These are phyloP conservation scores for Ictidomys tridecemlineatus DNA, from an alignment of 2,113 vertebrate species.

Conservation along the genomic window DNA sequence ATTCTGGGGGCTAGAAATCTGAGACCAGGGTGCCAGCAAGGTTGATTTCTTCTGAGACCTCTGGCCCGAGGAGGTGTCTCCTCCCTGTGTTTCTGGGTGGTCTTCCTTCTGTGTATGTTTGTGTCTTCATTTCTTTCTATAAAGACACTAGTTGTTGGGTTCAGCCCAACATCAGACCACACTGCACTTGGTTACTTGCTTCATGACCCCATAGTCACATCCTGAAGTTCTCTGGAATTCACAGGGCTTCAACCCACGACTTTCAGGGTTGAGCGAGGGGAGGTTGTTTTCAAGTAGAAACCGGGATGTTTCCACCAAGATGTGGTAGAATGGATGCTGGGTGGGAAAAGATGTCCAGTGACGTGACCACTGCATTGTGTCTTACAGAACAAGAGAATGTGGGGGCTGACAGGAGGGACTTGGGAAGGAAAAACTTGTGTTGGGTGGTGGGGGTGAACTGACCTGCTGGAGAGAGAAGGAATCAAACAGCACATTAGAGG, in stretches of 20 bases:
- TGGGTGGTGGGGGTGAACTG: neutral
- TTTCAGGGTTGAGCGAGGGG: neutral
- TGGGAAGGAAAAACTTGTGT: neutral
- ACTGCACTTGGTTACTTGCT: neutral
- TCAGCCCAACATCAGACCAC: no score
- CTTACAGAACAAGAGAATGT: neutral
- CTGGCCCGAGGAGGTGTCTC: neutral
- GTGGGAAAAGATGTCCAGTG: neutral
- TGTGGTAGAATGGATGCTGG: neutral
- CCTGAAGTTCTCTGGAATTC: neutral
- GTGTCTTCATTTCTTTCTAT: neutral
- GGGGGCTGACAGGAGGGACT: neutral
- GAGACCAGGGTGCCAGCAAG: no score
- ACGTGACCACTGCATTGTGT: neutral
- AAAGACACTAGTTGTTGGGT: no score
- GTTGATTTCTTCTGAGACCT: neutral
- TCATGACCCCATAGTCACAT: neutral
- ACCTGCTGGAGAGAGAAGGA: neutral
- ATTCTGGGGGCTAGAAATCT: no score
- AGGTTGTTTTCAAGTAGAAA: slow-evolving; percentile 17
- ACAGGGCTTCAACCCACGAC: neutral
- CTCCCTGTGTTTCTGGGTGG: neutral
- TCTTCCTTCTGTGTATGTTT: neutral
- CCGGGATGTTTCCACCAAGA: neutral
- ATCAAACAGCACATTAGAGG: neutral